phyloP scores from a whole-genome alignment of 2,113 vertebrate species.

The Lanius collurio region DNA sequence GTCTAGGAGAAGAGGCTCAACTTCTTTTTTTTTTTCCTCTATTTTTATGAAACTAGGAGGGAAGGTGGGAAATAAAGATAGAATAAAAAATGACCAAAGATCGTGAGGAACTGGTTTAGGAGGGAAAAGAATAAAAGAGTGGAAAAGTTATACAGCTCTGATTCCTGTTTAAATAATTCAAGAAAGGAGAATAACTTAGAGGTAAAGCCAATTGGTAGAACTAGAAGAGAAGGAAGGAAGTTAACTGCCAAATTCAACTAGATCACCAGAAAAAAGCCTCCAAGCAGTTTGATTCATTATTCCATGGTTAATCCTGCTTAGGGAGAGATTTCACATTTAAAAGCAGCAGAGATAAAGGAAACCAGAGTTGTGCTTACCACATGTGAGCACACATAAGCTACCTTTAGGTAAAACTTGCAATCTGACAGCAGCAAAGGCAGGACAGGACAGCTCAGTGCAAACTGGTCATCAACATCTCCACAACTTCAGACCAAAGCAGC shows the following conservation, averaged over 20 bases:
- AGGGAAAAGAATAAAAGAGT: neutral
- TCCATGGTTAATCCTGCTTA: neutral
- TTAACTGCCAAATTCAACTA: neutral
- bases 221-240: neutral
- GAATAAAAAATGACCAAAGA: neutral
- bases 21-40: neutral
- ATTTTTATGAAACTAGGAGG: neutral
- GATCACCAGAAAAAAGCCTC: neutral
- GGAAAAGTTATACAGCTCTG: neutral
- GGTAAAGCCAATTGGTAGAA: neutral
- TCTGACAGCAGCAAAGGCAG: neutral
- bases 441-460: neutral
- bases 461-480: neutral
- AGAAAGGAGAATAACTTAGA: neutral
- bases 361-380: neutral
- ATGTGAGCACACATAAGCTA: neutral
- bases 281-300: neutral
- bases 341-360: neutral
- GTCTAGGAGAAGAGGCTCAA: neutral
- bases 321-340: neutral
- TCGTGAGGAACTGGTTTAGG: neutral
- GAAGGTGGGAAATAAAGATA: neutral
- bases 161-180: neutral
- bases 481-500: neutral
- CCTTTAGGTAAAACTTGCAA: neutral